Evolutionary conservation across 2,888 invertebrate species (phyloP), one percentile per base, ranked within the genome.

Genomic region (Cantharis rufa): DNA sequence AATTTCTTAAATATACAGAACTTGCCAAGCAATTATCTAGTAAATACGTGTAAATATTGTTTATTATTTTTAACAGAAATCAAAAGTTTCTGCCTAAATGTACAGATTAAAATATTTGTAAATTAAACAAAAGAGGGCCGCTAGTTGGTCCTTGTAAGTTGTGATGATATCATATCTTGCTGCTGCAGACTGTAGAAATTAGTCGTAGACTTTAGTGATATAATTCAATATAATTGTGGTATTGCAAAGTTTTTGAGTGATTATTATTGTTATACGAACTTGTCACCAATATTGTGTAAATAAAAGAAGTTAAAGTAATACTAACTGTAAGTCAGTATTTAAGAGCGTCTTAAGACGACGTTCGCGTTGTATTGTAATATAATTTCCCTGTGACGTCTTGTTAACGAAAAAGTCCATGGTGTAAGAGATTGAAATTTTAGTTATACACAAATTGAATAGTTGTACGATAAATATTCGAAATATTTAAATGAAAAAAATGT

Each of bases 1-100:
- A 98, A 91, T 98, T 98, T 91, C 94, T 98, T 84, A 98, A 98
- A 91, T 98, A 98, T 90, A 98, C 98, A 87, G 98, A 98, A 90
- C 93, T 98, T 90, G 98, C 98, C 86, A 98, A 98, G 90, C 98
- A 98, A 90, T 91, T 98, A 88, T 98, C 98, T 88, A 97, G 97
- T 90, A 98, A 98, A 91, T 97, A 97, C 91, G 95, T 95, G 92
- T 96, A 94, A 79, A 78, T 76, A 76, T 24, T 69, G 48, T 68
- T 64, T 66, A 85, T 85, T 86, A 24, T 66, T 66, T 32, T 72
- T 24, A 18, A 18, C 18, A 48, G 24, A n/a, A 24, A 66, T 73
- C 71, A 74, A 79, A 74, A 75, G 75, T 79, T 79, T 77, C 76
- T 78, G 74, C 74, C 77, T 75, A 66, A 70, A 71, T 76, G 76